phyloP scores from a whole-genome alignment of 1,140 invertebrate genomes.

The Microplitis demolitor region DNA sequence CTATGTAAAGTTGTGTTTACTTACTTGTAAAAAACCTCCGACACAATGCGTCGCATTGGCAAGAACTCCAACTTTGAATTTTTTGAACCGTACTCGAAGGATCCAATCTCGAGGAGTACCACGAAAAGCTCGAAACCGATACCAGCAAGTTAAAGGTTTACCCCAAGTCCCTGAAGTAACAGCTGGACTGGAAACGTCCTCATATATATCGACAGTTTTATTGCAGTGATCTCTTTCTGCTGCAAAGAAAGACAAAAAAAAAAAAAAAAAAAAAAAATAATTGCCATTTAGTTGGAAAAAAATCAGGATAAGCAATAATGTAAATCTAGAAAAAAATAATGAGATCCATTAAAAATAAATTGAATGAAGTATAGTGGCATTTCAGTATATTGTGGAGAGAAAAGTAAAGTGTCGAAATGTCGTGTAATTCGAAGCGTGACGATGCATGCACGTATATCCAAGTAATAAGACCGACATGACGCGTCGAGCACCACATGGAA shows the following conservation, averaged over 20 bases:
- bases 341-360: not conserved
- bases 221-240: slow-evolving; percentile 83
- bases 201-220: slow-evolving; percentile 90
- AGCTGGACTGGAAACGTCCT: slow-evolving; percentile 84
- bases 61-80: slow-evolving; percentile 87
- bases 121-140: slow-evolving; percentile 82
- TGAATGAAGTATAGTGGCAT: not conserved
- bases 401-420: slow-evolving; percentile 7
- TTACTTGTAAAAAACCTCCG: slow-evolving; percentile 85
- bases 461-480: slow-evolving; percentile 30
- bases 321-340: not conserved
- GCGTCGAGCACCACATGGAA: slow-evolving; percentile 15
- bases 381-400: not conserved
- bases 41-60: slow-evolving; percentile 85
- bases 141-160: slow-evolving; percentile 84
- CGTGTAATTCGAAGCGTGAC: slow-evolving; percentile 17
- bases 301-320: not conserved
- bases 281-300: not conserved
- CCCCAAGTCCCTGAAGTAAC: slow-evolving; percentile 81
- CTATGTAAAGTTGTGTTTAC: not conserved
- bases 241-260: slow-evolving; percentile 44
- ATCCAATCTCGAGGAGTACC: slow-evolving; percentile 87
- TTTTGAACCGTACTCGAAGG: slow-evolving; percentile 85
- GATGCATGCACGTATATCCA: slow-evolving; percentile 27
- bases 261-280: not conserved